Percentiles rank a stretch among this genome's conserved stretches.
These are phyloP conservation scores for Tympanuchus pallidicinctus DNA, from an alignment of 2,113 vertebrate genomes.

Conservation along the genomic window DNA sequence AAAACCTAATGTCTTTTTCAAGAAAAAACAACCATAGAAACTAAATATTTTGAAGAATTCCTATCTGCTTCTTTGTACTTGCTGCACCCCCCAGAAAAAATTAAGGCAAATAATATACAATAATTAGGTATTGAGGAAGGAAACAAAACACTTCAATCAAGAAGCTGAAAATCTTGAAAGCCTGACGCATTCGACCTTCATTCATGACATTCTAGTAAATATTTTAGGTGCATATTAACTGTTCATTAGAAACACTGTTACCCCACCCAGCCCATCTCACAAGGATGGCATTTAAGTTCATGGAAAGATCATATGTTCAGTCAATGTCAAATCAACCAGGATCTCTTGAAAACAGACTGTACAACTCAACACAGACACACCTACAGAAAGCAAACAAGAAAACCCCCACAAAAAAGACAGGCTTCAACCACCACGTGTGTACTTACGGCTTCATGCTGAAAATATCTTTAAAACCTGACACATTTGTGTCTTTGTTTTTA, in stretches of 20 bases:
- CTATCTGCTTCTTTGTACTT: background rate
- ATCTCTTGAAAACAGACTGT: background rate
- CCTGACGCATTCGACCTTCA: background rate
- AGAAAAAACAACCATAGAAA: background rate
- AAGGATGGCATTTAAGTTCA: background rate
- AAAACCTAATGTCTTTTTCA: background rate
- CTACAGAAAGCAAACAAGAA: background rate
- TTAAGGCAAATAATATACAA: background rate
- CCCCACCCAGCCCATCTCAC: background rate
- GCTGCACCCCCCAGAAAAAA: background rate
- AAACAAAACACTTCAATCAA: background rate
- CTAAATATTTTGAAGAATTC: background rate
- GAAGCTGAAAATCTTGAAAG: background rate
- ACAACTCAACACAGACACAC: background rate
- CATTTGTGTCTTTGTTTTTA: conserved; percentile 81
- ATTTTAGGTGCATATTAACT: background rate
- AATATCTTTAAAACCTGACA: conserved; percentile 86
- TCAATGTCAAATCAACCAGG: background rate
- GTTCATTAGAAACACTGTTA: background rate
- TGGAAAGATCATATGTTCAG: background rate
- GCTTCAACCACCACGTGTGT: background rate
- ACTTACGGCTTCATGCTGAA: conserved; percentile 99
- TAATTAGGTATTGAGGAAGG: background rate
- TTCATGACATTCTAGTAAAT: background rate
- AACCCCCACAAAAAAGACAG: background rate